Percentiles rank a stretch among this genome's conserved stretches.
These are phyloP conservation scores for Hiodon tergisus DNA, from an alignment of 2,113 vertebrate genomes.

Conservation along the genomic window DNA sequence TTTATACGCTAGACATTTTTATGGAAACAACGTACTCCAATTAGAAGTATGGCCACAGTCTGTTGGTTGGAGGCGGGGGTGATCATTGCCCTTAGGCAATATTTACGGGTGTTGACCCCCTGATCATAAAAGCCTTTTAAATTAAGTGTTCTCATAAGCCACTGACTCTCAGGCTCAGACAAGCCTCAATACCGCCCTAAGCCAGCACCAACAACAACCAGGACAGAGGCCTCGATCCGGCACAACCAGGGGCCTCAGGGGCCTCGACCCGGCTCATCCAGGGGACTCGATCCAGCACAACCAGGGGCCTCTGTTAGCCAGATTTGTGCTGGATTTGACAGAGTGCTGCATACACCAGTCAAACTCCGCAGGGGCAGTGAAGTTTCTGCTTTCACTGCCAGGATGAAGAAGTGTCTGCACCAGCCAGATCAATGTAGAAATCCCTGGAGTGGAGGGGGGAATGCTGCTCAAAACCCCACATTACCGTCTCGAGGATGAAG, in stretches of 20 bases:
- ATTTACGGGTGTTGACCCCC: too few species aligned
- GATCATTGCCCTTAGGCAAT: too few species aligned
- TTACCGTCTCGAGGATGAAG: neutral
- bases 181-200: too few species aligned
- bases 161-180: too few species aligned
- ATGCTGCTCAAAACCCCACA: neutral
- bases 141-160: too few species aligned
- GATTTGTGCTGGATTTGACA: neutral
- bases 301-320: neutral
- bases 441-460: neutral
- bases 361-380: neutral
- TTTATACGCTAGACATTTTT: neutral
- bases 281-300: neutral
- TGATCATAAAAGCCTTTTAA: too few species aligned
- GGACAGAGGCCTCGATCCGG: too few species aligned
- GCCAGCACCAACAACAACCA: too few species aligned
- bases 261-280: neutral
- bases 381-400: neutral
- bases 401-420: neutral
- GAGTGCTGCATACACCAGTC: neutral
- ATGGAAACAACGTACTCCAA: neutral
- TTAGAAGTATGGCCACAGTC: constrained; percentile 7
- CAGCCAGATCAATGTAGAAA: neutral
- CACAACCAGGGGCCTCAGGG: too few species aligned
- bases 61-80: neutral